Base-by-base conservation (phyloP, 2,888 invertebrate species). In the Leptodirus hochenwartii region DNA sequence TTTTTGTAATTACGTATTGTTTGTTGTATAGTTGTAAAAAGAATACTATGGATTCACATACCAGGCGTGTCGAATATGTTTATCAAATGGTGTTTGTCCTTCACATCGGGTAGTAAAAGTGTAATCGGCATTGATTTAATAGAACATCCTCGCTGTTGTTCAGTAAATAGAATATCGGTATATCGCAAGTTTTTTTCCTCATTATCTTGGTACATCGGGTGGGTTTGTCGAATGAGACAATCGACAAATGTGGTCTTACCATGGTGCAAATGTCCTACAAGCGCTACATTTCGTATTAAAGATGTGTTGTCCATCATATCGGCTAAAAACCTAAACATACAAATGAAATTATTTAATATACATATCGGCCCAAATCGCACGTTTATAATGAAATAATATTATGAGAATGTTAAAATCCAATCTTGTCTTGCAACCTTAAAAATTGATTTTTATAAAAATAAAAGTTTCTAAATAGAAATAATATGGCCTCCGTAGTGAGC, bases 171-270 rank as follows among this genome's bases (percentile, higher is more conserved):
- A 0, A 85, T 93, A 53, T 98, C 96, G 0, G 96, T 95, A 50
- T 93, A 98, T 5, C 91, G 66, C 48, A 81, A 64, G 2, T 77
- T 77, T 37, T 78, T 76, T 37, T 73, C 73, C 15, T 80, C 80
- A 9, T 75, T 71, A 30, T 73, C 72, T 42, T 80, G 77, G 36
- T 96, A 77, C 34, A 80, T 77, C 0, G 96, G 95, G 60, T 98
- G 98, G 0, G 98, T 98, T 53, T 98, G 96, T 15, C 93, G 75
- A 32, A 98, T 75, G 5, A 98, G 60, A 50, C 95, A 95, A 56
- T 98, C 98, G 0, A 96, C 84, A 50, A 98, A 87, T 1, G 95
- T 88, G 1, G 96, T 96, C 62, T 98, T 99, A 45, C 98, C 98
- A 61, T 98, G 96, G 55, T 98, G 96, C 31, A 99, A 61, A 58